These are phyloP conservation scores for Escarpia spicata DNA, from an alignment of 2,888 invertebrate genomes.

Conservation along the genomic window DNA sequence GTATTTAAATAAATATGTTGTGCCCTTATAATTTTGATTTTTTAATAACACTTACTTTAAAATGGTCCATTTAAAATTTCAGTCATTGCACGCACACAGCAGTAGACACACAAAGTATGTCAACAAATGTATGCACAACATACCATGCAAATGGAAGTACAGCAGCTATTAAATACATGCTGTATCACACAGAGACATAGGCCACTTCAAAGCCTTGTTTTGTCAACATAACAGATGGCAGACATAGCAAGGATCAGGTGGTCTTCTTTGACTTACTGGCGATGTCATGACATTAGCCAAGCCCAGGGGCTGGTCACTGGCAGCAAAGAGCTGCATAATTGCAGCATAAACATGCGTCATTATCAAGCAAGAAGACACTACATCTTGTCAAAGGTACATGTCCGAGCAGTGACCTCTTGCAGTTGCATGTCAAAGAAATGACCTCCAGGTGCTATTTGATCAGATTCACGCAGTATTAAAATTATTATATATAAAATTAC, in stretches of 20 bases:
- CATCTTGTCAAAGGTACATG: conserved; percentile 1
- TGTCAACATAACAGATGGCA: too few relatives aligned
- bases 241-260: too few relatives aligned
- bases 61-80: neutral
- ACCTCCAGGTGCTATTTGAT: too few relatives aligned
- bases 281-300: neutral
- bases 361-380: neutral
- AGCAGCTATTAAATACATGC: too few relatives aligned
- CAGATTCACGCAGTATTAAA: too few relatives aligned
- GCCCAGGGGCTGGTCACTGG: neutral
- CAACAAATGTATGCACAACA: too few relatives aligned
- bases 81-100: too few relatives aligned
- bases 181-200: neutral
- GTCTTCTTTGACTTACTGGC: neutral
- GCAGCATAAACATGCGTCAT: neutral
- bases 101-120: too few relatives aligned
- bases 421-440: neutral
- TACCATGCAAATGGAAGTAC: too few relatives aligned
- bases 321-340: neutral
- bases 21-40: neutral
- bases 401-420: neutral
- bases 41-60: neutral
- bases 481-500: neutral
- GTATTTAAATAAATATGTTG: neutral
- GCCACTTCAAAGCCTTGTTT: too few relatives aligned